Evolutionary conservation across 1,140 invertebrate species (phyloP).

Genomic region (Cherax destructor): DNA sequence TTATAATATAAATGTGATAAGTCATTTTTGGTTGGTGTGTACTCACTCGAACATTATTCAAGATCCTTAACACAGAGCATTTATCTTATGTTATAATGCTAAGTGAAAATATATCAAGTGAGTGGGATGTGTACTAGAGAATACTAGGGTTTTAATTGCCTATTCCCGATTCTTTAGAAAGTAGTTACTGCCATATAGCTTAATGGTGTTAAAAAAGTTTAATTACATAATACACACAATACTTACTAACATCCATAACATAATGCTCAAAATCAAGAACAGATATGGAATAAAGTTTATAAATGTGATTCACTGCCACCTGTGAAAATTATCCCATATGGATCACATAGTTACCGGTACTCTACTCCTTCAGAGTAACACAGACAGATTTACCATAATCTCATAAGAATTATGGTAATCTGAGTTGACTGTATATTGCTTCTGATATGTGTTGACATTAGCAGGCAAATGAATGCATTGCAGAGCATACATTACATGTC

Average conservation of each 20-base stretch:
- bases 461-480: not conserved
- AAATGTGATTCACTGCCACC: constrained; percentile 1
- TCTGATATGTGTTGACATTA: not conserved
- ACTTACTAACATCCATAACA: not conserved
- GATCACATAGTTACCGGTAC: not conserved
- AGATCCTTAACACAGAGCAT: not conserved
- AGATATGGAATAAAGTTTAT: not conserved
- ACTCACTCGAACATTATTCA: not conserved
- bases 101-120: not conserved
- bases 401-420: not conserved
- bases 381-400: constrained; percentile 13
- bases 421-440: not conserved
- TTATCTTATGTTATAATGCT: not conserved
- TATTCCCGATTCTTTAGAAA: not conserved
- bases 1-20: not conserved
- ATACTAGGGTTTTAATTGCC: not conserved
- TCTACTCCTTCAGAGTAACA: not conserved
- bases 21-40: not conserved
- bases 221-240: not conserved
- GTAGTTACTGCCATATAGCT: not conserved
- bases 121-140: not conserved
- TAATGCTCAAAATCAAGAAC: not conserved
- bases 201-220: constrained; percentile 12
- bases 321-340: not conserved
- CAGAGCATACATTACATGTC: not conserved